These are phyloP conservation scores for Epizoanthus stellaris DNA, from an alignment of 92 coral and sea anemone species.

Conservation along the genomic window DNA sequence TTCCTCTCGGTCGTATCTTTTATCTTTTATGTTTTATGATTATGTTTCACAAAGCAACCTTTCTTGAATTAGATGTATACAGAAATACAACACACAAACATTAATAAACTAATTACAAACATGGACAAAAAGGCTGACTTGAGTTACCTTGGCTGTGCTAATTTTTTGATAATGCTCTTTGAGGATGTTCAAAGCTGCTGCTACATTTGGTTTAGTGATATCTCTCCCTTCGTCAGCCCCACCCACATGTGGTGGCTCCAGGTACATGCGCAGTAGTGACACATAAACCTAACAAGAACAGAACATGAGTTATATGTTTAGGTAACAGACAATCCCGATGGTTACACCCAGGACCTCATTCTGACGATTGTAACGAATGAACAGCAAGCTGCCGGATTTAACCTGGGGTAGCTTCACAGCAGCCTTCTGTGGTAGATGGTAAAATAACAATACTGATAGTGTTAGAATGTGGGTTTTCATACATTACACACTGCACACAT, in stretches of 20 bases:
- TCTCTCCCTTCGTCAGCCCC: conserved; percentile 42
- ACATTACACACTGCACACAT: too few species aligned
- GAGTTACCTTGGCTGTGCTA: conserved; percentile 88
- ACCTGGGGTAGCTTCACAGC: too few species aligned
- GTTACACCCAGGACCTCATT: background rate
- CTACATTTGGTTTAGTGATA: conserved; percentile 74
- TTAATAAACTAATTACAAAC: background rate
- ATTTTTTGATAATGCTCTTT: conserved; percentile 93
- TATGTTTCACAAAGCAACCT: too few species aligned
- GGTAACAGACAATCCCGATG: background rate
- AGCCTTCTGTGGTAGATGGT: too few species aligned
- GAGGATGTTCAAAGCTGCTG: conserved; percentile 85
- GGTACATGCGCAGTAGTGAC: conserved; percentile 89
- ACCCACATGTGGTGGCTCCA: conserved; percentile 74
- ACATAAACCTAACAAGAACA: conserved; percentile 82
- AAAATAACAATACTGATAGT: too few species aligned
- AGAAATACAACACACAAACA: background rate
- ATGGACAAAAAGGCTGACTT: background rate
- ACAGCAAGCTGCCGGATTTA: too few species aligned
- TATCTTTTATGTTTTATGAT: too few species aligned
- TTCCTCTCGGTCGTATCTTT: too few species aligned
- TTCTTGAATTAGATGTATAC: too few species aligned
- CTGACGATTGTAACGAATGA: too few species aligned
- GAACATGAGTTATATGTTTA: background rate
- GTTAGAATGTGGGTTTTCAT: too few species aligned